Evolutionary conservation across 2,888 invertebrate species (phyloP).

Genomic region (Sclerodermus sp.): DNA sequence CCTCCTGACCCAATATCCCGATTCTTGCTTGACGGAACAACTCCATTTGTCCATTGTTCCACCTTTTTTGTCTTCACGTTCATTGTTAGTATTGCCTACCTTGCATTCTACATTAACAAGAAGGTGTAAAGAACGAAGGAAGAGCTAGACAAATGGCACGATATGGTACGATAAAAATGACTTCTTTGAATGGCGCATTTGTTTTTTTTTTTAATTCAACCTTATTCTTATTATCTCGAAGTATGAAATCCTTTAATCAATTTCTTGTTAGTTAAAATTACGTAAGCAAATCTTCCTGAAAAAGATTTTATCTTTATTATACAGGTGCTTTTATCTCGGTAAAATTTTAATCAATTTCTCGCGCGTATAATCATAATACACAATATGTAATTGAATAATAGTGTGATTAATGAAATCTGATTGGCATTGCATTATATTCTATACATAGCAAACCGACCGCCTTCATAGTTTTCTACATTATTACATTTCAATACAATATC

Average conservation of each 20-base stretch:
- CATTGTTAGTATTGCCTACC: neutral
- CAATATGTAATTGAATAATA: no score
- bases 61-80: neutral
- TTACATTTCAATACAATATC: no score
- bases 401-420: no score
- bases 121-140: neutral
- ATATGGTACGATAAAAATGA: neutral
- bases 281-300: no score
- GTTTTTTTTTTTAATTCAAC: neutral
- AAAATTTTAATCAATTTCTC: no score
- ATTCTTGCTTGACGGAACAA: constrained; percentile 6
- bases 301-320: no score
- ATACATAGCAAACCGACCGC: no score
- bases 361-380: no score
- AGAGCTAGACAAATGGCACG: no score
- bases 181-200: neutral
- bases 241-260: neutral
- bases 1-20: constrained; percentile 14
- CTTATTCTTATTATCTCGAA: constrained; percentile 1
- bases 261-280: neutral
- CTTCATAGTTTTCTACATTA: no score
- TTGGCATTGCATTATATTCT: no score
- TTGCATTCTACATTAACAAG: neutral
- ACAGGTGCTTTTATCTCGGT: no score
- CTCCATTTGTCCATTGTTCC: constrained; percentile 14